These are phyloP conservation scores for Anoplius nigerrimus DNA, from an alignment of 2,888 invertebrate genomes.

Conservation along the genomic window DNA sequence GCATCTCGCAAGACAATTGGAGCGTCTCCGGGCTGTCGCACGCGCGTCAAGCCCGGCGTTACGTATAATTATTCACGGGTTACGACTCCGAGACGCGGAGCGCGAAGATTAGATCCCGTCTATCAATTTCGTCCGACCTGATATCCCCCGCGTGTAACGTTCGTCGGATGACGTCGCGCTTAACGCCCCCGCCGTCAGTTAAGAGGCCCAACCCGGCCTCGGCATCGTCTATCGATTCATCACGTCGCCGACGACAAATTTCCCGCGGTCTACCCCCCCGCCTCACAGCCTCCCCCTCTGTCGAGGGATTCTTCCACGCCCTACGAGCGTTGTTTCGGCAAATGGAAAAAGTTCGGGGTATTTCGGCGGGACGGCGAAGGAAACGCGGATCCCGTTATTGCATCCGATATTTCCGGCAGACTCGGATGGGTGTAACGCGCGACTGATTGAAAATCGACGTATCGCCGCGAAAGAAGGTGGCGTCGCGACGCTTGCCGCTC, in stretches of 20 bases:
- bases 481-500: conserved; percentile 3
- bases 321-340: too few relatives aligned
- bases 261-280: too few relatives aligned
- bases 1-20: conserved; percentile 29
- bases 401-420: too few relatives aligned
- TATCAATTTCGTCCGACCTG: conserved; percentile 46
- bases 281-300: too few relatives aligned
- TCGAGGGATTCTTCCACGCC: too few relatives aligned
- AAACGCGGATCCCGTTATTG: too few relatives aligned
- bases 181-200: conserved; percentile 1
- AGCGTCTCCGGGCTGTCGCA: conserved; percentile 31
- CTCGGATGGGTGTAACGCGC: too few relatives aligned
- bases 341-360: too few relatives aligned
- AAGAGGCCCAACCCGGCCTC: too few relatives aligned
- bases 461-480: background rate
- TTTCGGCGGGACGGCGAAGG: background rate
- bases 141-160: conserved; percentile 19
- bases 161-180: conserved; percentile 18
- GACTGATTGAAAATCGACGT: too few relatives aligned
- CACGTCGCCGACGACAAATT: too few relatives aligned
- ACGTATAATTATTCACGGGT: conserved; percentile 50
- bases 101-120: conserved; percentile 48
- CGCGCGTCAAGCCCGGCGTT: conserved; percentile 35
- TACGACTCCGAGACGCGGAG: conserved; percentile 38
- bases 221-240: too few relatives aligned